These are phyloP conservation scores for Bellardia pandia DNA, from an alignment of 2,888 invertebrate genomes.

Conservation along the genomic window DNA sequence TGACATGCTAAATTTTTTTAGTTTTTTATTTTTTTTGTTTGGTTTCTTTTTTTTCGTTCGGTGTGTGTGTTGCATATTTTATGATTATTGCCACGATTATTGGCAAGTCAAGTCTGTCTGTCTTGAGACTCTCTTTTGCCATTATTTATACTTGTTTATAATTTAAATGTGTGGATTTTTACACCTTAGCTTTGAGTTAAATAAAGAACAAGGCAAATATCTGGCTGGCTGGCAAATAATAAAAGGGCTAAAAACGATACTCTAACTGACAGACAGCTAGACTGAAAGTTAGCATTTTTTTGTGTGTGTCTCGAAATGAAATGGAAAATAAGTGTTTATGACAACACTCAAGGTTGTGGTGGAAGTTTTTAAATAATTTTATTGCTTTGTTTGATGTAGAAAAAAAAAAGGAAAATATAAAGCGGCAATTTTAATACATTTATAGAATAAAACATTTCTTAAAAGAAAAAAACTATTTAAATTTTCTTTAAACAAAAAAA, in stretches of 20 bases:
- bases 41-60: not conserved
- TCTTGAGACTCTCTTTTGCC: conserved; percentile 15
- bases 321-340: no score
- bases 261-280: conserved; percentile 22
- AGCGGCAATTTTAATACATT: no score
- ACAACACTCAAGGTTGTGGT: no score
- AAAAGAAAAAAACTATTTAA: no score
- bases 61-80: conserved; percentile 67
- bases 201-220: conserved; percentile 34
- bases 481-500: no score
- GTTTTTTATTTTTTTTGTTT: conserved; percentile 5
- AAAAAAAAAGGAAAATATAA: no score
- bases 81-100: conserved; percentile 69
- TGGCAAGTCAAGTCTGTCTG: conserved; percentile 51
- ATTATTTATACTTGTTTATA: conserved; percentile 68
- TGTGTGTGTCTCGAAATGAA: no score
- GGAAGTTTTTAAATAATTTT: no score
- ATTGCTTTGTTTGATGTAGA: no score
- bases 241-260: conserved; percentile 48
- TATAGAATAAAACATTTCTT: no score
- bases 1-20: conserved; percentile 66
- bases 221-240: no score
- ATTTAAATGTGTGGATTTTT: conserved; percentile 68
- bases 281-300: conserved; percentile 13
- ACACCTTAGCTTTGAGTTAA: conserved; percentile 61